Percentiles rank a stretch among this genome's conserved stretches.
phyloP scores from a whole-genome alignment of 2,113 vertebrate genomes.

The Oreochromis spilurus region DNA sequence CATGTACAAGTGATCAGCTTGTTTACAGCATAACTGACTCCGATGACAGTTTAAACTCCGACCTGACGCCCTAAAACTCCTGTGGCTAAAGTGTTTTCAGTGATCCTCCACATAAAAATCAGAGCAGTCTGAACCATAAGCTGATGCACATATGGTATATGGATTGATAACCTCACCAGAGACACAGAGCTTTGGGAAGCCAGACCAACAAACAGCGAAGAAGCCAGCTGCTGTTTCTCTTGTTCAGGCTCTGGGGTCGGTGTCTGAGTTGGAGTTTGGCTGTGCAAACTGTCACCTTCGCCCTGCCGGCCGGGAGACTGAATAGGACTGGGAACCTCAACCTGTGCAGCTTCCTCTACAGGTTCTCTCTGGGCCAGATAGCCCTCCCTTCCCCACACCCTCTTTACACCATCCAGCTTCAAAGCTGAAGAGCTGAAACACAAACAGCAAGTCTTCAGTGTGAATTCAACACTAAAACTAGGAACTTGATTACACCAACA shows the following conservation, averaged over 20 bases:
- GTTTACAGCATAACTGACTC: not conserved
- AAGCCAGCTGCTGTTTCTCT: conserved; percentile 87
- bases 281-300: not conserved
- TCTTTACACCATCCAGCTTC: conserved; percentile 86
- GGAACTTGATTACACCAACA: not conserved
- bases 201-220: conserved; percentile 86
- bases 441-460: not conserved
- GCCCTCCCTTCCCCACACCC: conserved; percentile 92
- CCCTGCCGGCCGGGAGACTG: conserved; percentile 47
- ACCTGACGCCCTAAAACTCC: not conserved
- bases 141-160: not conserved
- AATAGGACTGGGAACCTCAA: conserved; percentile 49
- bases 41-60: not conserved
- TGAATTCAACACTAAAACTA: not conserved
- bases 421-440: conserved; percentile 74
- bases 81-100: not conserved
- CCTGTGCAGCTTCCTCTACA: conserved; percentile 47
- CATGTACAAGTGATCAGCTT: not conserved
- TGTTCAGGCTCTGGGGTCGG: conserved; percentile 67
- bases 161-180: conserved; percentile 73
- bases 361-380: conserved; percentile 84
- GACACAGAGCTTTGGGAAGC: conserved; percentile 75
- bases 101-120: not conserved
- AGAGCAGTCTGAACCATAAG: not conserved
- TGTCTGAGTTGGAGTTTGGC: conserved; percentile 2